A percentile compares a stretch with the other conserved stretches of the same genome.
Conservation (phyloP, 2,888 invertebrate species). For the Pterostichus niger region DNA sequence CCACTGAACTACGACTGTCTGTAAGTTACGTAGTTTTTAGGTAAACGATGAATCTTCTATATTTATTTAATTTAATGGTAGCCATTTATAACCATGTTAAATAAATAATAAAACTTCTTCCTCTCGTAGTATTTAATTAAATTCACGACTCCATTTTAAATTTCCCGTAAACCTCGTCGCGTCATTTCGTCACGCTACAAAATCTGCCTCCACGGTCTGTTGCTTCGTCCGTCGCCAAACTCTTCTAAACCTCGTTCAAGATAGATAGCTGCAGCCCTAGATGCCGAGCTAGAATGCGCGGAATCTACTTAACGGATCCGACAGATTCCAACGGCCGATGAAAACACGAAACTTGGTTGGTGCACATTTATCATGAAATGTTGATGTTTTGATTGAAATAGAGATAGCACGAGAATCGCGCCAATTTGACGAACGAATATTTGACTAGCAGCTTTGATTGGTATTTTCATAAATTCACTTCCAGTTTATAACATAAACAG, state of each 20-base stretch:
- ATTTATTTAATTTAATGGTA: no score
- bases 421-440: no score
- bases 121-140: no score
- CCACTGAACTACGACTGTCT: no score
- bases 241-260: neutral
- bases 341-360: constrained; percentile 31
- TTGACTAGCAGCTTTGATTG: no score
- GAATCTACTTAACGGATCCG: constrained; percentile 38
- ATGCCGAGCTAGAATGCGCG: constrained; percentile 17
- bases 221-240: constrained; percentile 10
- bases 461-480: no score
- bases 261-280: constrained; percentile 9
- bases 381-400: neutral
- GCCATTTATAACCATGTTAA: no score
- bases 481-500: no score
- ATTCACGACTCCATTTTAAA: constrained; percentile 6
- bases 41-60: no score
- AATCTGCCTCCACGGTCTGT: neutral
- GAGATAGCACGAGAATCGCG: no score
- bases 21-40: no score
- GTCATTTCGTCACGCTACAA: neutral
- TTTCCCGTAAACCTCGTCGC: neutral
- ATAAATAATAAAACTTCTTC: no score
- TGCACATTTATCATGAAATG: constrained; percentile 42
- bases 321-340: constrained; percentile 35